phyloP scores from a whole-genome alignment of 2,797 vertebrate genomes.

The Trachops cirrhosus region DNA sequence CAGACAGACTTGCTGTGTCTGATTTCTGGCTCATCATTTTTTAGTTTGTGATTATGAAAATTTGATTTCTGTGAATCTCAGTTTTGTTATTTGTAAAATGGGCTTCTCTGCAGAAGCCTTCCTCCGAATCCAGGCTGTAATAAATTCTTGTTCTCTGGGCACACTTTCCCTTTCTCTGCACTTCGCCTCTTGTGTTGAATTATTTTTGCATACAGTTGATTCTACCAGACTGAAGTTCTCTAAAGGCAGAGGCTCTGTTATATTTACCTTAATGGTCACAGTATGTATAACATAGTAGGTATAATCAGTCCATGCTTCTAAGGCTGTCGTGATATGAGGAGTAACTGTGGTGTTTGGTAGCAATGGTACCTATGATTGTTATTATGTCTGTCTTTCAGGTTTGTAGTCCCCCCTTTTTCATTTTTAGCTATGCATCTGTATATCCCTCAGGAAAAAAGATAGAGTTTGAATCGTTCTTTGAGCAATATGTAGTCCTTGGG shows the following conservation, averaged over 20 bases:
- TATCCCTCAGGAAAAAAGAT: not conserved
- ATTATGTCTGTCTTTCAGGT: not conserved
- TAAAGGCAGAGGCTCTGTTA: not conserved
- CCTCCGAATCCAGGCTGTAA: not conserved
- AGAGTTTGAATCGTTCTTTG: not conserved
- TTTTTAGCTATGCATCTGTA: not conserved
- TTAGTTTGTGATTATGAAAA: not conserved
- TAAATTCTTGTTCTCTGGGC: not conserved
- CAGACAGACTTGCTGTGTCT: not conserved
- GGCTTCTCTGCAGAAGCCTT: not conserved
- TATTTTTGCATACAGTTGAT: not conserved
- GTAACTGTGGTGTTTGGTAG: not conserved
- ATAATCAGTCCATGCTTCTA: not conserved
- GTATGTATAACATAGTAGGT: not conserved
- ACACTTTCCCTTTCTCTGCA: not conserved
- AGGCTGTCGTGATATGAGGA: not conserved
- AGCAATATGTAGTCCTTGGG: not conserved
- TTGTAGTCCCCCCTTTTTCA: not conserved
- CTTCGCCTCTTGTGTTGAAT: not conserved
- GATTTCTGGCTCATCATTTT: not conserved
- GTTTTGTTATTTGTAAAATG: constrained; percentile 3
- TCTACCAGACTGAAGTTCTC: not conserved
- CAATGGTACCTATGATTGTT: not conserved
- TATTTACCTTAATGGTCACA: not conserved
- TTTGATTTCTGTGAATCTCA: not conserved